Base-by-base conservation (phyloP, 2,888 invertebrate species). In the Phoenoteleia sp. region DNA sequence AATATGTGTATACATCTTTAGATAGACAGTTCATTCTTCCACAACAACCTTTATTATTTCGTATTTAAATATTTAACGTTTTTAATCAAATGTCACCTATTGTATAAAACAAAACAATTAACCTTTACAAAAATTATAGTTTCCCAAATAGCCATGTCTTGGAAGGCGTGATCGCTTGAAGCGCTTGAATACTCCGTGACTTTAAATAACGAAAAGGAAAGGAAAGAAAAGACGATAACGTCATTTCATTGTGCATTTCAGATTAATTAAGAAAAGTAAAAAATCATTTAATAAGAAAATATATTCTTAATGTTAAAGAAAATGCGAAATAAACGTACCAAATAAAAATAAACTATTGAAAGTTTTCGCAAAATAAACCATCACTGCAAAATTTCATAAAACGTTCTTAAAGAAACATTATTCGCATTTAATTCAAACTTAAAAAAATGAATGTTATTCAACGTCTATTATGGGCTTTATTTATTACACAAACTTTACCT, bases 91-190 rank as follows among this genome's bases (percentile, higher is more conserved):
- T 27, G 27, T 27, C 54, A 54, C 6, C n/a, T 27, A 58, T 13
- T 33, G 33, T 25, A 23, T 33, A 17, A 58, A 58, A 52, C 19
- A 9, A 17, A 29, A 58, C 29, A 58, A 33, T 19, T 66, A 29
- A 66, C 66, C 49, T 66, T 66, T 49, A 17, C 45, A 52, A n/a
- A 66, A 52, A 36, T 52, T 66, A 29, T 36, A 52, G 49, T 49
- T 27, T 13, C 45, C 45, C 17, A 62, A 66, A 49, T 66, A 49
- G 52, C 23, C 49, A 62, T 62, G 7, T 33, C 27, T 66, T 15
- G 29, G 33, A 66, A 52, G 15, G 66, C 66, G 62, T 62, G 62
- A 62, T 62, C 45, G 62, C 62, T 62, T 45, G 45, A 62, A 62
- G 62, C 27, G 45, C 27, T 62, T 62, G 27, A 45, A 62, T 13